A percentile compares a stretch with the other conserved stretches of the same genome.
phyloP scores from a whole-genome alignment of 2,888 invertebrate genomes.

The Caradrina kadenii region DNA sequence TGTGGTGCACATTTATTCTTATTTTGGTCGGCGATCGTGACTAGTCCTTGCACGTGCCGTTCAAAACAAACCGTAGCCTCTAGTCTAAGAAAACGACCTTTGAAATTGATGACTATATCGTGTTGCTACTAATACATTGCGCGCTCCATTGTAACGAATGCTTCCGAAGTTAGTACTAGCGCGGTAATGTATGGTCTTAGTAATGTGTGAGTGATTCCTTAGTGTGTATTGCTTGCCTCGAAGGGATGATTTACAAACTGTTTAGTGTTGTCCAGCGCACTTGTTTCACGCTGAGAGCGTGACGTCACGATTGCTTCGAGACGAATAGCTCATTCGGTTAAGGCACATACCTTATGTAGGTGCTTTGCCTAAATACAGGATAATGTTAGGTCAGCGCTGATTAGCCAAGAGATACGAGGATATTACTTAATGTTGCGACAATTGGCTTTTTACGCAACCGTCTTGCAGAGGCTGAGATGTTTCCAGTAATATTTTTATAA shows the following conservation, averaged over 20 bases:
- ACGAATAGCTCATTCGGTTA: slow-evolving; percentile 71
- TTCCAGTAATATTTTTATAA: background rate
- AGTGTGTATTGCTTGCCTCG: slow-evolving; percentile 66
- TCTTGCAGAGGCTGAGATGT: background rate
- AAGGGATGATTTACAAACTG: slow-evolving; percentile 79
- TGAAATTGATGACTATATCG: slow-evolving; percentile 36
- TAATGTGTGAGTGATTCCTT: slow-evolving; percentile 32
- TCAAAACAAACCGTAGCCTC: slow-evolving; percentile 74
- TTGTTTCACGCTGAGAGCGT: slow-evolving; percentile 76
- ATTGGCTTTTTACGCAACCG: background rate
- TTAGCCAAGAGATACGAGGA: slow-evolving; percentile 29
- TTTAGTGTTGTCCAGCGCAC: slow-evolving; percentile 74
- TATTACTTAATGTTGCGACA: slow-evolving; percentile 17
- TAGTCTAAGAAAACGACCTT: slow-evolving; percentile 63
- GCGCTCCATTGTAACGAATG: background rate
- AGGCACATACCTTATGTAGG: slow-evolving; percentile 47
- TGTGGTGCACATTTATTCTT: slow-evolving; percentile 62
- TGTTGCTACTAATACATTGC: slow-evolving; percentile 38
- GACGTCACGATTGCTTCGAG: slow-evolving; percentile 79
- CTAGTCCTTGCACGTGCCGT: slow-evolving; percentile 74
- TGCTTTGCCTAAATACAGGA: slow-evolving; percentile 46
- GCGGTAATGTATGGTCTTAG: slow-evolving; percentile 48
- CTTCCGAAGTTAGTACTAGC: background rate
- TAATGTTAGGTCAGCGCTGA: slow-evolving; percentile 16
- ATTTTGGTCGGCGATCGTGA: slow-evolving; percentile 75